Evolutionary conservation across 2,113 vertebrate genomes (phyloP), one percentile per base, ranked within the genome.

Genomic region (Mastomys coucha): DNA sequence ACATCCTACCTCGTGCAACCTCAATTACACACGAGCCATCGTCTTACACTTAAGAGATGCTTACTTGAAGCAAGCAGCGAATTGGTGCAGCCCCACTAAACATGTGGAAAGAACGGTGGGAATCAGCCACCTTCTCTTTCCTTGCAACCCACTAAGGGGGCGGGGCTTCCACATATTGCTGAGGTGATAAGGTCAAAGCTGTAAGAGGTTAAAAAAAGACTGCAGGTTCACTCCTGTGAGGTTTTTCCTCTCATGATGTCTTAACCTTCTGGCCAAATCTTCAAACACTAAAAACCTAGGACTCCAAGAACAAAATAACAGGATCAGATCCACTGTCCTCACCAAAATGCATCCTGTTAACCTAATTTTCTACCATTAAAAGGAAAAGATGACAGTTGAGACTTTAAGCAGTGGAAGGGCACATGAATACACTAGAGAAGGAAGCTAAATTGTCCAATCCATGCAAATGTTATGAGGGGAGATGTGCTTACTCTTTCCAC

Each of bases 181-280:
- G n/a, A 84, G 75, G 78, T 90, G 95, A 95, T 63, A 73, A 96
- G 84, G 94, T 70, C 93, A 76, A 81, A 85, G 31, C 94, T 72
- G 45, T 53, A 33, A 87, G 87, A n/a, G 75, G 63, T 92, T 69
- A 10, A 72, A 87, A 84, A 92, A 85, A 85, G 87, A 69, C 91
- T n/a, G 4, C 33, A 67, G 69, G 73, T 77, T 93, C 53, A 84
- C 70, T 88, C 78, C 78, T 87, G 86, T 60, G 72, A 72, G 60
- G 75, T 97, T 89, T 95, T 87, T 70, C 84, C 94, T 96, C 88
- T 88, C 69, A 77, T 0, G 22, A 89, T 36, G 70, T 76, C 91
- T 95, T 94, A 97, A 96, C 14, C 84, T 97, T 95, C 94, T 56
- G 69, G 84, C 89, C 75, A 93, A 81, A 93, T 93, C 77, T 87